Evolutionary conservation across 2,888 invertebrate genomes (phyloP), one percentile per base, ranked within the genome.

Genomic region (Parthenolecanium corni): DNA sequence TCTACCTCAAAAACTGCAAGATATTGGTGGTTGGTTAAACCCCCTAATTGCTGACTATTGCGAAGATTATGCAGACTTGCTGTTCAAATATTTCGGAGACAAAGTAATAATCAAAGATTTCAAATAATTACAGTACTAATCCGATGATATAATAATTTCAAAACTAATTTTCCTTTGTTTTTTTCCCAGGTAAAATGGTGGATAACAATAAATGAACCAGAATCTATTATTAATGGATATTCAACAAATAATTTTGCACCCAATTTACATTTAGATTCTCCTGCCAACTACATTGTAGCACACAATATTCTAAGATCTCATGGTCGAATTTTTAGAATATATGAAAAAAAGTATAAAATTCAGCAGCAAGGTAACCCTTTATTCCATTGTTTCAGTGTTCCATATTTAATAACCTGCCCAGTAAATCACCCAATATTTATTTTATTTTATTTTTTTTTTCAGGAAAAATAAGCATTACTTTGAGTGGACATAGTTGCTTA

Each of bases 151-250:
- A 9, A 31, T 31, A n/a, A n/a, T n/a, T n/a, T n/a, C n/a, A n/a
- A n/a, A n/a, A n/a, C n/a, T n/a, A n/a, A n/a, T n/a, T n/a, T n/a
- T n/a, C n/a, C 11, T 6, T 12, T 36, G 11, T 20, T 31, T 25
- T 1, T 2, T 12, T 14, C n/a, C 12, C 54, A 69, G 71, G 72
- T 81, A 0, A 73, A 75, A 70, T 70, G 71, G 42, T 86, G 85
- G 83, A 79, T 83, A 49, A 85, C 86, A 0, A 76, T 85, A 67
- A 86, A 86, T 69, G 84, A 84, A 69, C 82, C 83, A 1, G 16
- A 38, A 40, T 66, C 65, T 16, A 53, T 67, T 1, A 63, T 68
- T 12, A 31, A 65, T 9, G 70, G 69, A 3, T 72, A 71, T 63
- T 68, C 68, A 2, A 18, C 23, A n/a, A 67, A 64, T 11, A 36